A percentile compares a stretch with the other conserved stretches of the same genome.
Conservation (phyloP, 2,113 vertebrate species). For the Pithys albifrons region DNA sequence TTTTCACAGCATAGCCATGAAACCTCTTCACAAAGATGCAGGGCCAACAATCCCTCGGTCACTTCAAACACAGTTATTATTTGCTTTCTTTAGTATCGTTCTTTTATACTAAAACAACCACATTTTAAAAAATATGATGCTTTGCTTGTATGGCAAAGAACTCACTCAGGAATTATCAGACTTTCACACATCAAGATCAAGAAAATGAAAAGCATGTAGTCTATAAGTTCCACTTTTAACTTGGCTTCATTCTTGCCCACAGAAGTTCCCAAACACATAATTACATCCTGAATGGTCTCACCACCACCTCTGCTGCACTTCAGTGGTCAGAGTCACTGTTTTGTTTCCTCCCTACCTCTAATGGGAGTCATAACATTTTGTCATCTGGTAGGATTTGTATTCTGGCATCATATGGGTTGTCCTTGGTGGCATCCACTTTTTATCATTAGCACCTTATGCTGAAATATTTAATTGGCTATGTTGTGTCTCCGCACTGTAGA, state of each 20-base stretch:
- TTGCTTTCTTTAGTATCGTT: neutral
- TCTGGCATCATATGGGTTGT: constrained; percentile 17
- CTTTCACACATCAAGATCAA: neutral
- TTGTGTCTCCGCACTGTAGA: constrained; percentile 1
- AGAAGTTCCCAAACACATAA: neutral
- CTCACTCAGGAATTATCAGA: neutral
- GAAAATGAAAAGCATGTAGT: neutral
- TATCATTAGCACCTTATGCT: constrained; percentile 17
- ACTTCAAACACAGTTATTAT: neutral
- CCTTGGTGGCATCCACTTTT: neutral
- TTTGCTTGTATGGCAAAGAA: neutral
- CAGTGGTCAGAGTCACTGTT: neutral
- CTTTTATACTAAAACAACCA: neutral
- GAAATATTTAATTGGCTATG: constrained; percentile 23
- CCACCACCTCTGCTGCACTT: neutral
- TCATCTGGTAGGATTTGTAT: constrained; percentile 10
- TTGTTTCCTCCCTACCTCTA: neutral
- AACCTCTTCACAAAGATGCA: neutral
- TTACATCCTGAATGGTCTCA: fast-evolving
- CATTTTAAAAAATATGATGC: fast-evolving
- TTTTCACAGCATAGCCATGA: neutral
- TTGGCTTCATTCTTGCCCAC: neutral
- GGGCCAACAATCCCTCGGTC: neutral
- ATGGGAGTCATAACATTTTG: neutral
- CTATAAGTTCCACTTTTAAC: neutral